A percentile compares a stretch with the other conserved stretches of the same genome.
These are phyloP conservation scores for Nipponacmea schrenckii DNA, from an alignment of 2,888 invertebrate genomes.

Conservation along the genomic window DNA sequence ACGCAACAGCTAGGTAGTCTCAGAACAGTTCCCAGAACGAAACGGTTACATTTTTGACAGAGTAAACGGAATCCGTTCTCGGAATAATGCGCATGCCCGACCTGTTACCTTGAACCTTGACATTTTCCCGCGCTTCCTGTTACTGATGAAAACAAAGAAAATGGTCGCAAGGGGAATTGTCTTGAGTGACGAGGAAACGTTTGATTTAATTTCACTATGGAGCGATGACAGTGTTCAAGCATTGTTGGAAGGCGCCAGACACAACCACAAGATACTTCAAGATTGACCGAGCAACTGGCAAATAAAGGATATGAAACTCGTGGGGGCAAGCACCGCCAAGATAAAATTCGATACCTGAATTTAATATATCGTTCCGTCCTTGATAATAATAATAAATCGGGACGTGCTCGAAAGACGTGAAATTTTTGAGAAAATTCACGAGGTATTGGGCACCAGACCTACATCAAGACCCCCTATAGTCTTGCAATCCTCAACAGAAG, in stretches of 20 bases:
- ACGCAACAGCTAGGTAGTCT: no score
- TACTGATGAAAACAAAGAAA: no score
- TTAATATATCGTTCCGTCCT: background rate
- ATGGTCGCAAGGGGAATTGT: background rate
- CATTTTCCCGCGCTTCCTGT: no score
- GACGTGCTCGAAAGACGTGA: background rate
- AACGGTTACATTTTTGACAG: no score
- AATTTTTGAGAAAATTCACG: background rate
- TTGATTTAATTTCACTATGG: background rate
- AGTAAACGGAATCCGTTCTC: no score
- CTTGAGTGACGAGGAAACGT: background rate
- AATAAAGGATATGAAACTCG: background rate
- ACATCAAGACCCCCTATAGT: background rate
- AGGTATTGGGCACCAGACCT: background rate
- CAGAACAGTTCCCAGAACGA: no score
- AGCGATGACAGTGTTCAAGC: background rate
- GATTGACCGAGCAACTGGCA: background rate
- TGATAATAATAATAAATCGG: background rate
- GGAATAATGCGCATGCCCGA: no score
- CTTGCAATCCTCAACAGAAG: background rate
- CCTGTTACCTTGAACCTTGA: no score
- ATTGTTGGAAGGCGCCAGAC: background rate
- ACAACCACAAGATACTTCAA: background rate
- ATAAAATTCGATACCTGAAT: background rate
- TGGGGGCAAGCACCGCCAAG: background rate